Base-by-base conservation (phyloP, 2,797 vertebrate species). In the Cossypha polioptera region DNA sequence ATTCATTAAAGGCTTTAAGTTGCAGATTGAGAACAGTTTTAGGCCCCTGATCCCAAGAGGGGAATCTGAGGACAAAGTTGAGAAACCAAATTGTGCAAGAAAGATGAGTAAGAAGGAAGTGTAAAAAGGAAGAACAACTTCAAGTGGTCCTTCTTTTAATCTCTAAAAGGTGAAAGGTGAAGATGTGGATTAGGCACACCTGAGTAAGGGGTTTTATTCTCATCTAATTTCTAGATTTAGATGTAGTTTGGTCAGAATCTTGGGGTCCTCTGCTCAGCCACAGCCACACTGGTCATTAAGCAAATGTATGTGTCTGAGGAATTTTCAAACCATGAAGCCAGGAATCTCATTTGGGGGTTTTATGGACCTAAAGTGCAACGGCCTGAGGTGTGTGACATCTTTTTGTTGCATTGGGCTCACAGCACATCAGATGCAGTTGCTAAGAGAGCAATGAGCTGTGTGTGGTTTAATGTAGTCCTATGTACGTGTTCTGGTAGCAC, bases 401-500 rank as follows among this genome's bases (percentile, higher is more conserved):
- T 47, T 53, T 58, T 10, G 43, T 67, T 78, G 1, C 2, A 8
- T 14, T n/a, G 7, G 7, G 11, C 14, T 90, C 25, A 57, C 50
- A 78, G 31, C 18, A 25, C 7, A 12, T 58, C 35, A 31, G 18
- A 8, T 16, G 16, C 24, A 68, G 16, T 57, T 69, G 6, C 9
- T n/a, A 25, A 62, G 55, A 43, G 26, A 58, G 19, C 25, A 20
- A 82, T 51, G 38, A 62, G 9, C 9, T 16, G 13, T 33, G 13
- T 3, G 0, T 1, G 0, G 16, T 35, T 84, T 43, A 45, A 1
- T 0, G 0, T 11, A 35, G 43, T 28, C 69, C 35, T 48, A 26
- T 38, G 35, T 11, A 4, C 2, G 2, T 47, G 8, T 48, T 68
- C 36, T 86, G 40, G 40, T 51, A 67, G 13, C 28, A 69, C 19